Evolutionary conservation across 2,797 vertebrate species (phyloP).

Genomic region (Parotocinclus haroldoi): DNA sequence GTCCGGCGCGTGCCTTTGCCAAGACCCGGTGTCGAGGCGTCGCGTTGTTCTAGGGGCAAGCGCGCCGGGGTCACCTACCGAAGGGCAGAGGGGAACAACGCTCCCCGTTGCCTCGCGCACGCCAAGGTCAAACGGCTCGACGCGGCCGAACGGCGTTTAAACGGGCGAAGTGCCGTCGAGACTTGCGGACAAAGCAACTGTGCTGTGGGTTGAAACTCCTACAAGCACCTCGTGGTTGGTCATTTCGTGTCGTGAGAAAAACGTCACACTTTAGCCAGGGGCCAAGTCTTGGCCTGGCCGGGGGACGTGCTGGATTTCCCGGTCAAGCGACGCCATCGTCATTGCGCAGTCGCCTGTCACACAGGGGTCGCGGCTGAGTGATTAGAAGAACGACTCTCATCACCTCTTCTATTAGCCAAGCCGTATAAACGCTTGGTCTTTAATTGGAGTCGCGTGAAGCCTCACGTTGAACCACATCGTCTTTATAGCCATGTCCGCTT

Average conservation of each 20-base stretch:
- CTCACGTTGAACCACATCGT: no score
- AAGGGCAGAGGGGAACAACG: constrained; percentile 26
- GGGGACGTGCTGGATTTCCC: no score
- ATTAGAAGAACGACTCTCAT: constrained; percentile 3
- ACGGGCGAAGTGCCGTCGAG: background rate
- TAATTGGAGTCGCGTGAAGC: no score
- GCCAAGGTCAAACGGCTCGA: constrained; percentile 47
- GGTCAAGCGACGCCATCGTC: background rate
- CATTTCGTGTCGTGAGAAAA: no score
- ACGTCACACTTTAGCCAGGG: no score
- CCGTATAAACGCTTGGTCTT: no score
- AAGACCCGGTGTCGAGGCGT: background rate
- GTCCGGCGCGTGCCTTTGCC: no score
- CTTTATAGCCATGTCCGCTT: no score
- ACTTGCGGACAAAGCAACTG: background rate
- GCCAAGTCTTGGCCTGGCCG: no score
- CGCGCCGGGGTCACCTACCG: background rate
- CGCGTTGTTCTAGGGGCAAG: background rate
- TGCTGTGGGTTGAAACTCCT: no score
- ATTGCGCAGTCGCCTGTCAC: constrained; percentile 9
- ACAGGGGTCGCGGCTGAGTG: background rate
- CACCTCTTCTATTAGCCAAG: background rate
- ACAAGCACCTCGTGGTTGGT: no score
- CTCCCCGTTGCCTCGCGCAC: constrained; percentile 6
- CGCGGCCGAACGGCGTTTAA: background rate